Evolutionary conservation across 2,797 vertebrate species (phyloP).

Genomic region (Falco biarmicus): DNA sequence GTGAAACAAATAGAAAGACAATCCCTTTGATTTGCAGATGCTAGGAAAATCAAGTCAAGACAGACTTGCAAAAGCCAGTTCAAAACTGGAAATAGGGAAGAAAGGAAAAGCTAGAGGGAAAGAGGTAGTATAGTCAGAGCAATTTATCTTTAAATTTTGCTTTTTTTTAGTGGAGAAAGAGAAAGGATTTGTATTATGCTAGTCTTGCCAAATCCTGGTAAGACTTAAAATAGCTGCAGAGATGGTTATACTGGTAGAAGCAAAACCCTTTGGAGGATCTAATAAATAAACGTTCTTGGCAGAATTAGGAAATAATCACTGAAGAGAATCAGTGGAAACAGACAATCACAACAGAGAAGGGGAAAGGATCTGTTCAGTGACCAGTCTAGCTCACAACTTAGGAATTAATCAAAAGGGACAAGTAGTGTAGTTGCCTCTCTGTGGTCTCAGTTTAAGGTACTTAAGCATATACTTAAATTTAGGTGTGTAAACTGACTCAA

Average conservation of each 20-base stretch:
- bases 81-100: not conserved
- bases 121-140: not conserved
- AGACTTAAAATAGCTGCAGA: not conserved
- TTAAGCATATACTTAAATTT: not conserved
- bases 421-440: not conserved
- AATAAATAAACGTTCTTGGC: conserved; percentile 60
- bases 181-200: not conserved
- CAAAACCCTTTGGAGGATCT: conserved; percentile 25
- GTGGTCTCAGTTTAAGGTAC: not conserved
- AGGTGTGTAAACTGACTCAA: not conserved
- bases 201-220: not conserved
- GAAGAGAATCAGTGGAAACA: conserved; percentile 19
- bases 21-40: not conserved
- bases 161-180: not conserved
- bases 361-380: not conserved
- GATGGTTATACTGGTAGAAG: conserved; percentile 20
- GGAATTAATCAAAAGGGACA: not conserved
- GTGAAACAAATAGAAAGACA: not conserved
- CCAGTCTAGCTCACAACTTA: not conserved
- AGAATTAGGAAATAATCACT: conserved; percentile 41
- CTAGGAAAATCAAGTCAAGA: not conserved
- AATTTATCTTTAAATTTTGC: not conserved
- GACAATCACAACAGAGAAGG: not conserved
- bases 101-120: not conserved
- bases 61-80: not conserved